Base-by-base conservation (phyloP, 2,797 vertebrate species). In the Pseudomugil tenellus region DNA sequence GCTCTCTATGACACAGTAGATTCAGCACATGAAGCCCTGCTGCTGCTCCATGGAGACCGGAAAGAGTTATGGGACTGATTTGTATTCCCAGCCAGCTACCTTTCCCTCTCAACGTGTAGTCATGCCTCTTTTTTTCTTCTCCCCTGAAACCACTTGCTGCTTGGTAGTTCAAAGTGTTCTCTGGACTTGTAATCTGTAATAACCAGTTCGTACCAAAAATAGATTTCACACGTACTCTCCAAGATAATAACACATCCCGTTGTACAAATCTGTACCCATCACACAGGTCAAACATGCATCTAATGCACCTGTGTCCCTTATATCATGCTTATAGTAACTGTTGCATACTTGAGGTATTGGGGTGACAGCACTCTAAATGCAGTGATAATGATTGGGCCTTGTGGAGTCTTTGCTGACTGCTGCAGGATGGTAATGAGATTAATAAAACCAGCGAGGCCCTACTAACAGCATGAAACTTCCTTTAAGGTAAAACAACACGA, bases 351-450 rank as follows among this genome's bases (percentile, higher is more conserved):
- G 71, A 58, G 70, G 67, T 84, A 74, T 75, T 16, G 25, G 80
- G 82, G 56, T 77, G 84, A 77, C 83, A 77, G 65, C 29, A 61
- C 65, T 85, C 58, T 84, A 76, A 89, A 89, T 79, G 74, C 72
- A 57, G 63, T 63, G 75, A 83, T 87, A 89, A 92, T 84, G 77
- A 91, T 81, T 56, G 63, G 75, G 86, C 86, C 78, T 84, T 21
- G 0, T 84, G 88, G 86, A 88, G 76, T 70, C 79, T 79, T 86
- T 87, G 67, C 79, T 88, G 78, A 83, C 81, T 85, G 80, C 74
- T 81, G 83, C 71, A 81, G 79, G 66, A 76, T 80, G 74, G 62
- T 90, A 89, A 92, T 85, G 67, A 89, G 69, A 93, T 90, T 87
- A 90, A 63, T 56, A 46, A 63, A 85, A 72, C 61, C 79, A 84